Evolutionary conservation across 2,113 vertebrate species (phyloP).

Genomic region (Neotragus moschatus): DNA sequence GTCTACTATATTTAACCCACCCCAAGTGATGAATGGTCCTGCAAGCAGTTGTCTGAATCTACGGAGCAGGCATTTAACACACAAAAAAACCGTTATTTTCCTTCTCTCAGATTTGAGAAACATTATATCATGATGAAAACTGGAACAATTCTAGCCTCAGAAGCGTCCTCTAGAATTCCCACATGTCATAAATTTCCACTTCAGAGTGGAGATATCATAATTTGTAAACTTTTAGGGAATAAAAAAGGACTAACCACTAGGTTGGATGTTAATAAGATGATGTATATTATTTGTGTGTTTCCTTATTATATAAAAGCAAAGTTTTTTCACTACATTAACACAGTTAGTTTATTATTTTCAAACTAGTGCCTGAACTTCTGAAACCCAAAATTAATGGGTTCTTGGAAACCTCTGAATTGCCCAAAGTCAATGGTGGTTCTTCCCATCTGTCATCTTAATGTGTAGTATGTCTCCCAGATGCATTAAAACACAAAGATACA

Average conservation of each 20-base stretch:
- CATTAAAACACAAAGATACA: slow-evolving; percentile 45
- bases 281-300: slow-evolving; percentile 1
- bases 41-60: background rate
- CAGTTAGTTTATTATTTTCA: slow-evolving; percentile 60
- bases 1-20: background rate
- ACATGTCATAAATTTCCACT: background rate
- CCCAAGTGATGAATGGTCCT: background rate
- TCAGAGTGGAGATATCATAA: background rate
- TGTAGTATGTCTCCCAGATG: slow-evolving; percentile 7
- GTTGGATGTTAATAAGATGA: background rate
- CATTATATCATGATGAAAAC: background rate
- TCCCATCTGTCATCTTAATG: slow-evolving; percentile 52
- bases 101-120: background rate
- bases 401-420: slow-evolving; percentile 52
- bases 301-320: slow-evolving; percentile 1
- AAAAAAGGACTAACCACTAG: background rate
- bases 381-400: slow-evolving; percentile 57
- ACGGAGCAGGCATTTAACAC: background rate
- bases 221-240: background rate
- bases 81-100: background rate
- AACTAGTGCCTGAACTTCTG: slow-evolving; percentile 36
- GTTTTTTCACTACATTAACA: slow-evolving; percentile 19
- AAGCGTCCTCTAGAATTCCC: background rate
- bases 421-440: slow-evolving; percentile 36
- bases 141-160: background rate